These are phyloP conservation scores for Catagonus wagneri DNA, from an alignment of 2,113 vertebrate genomes.

Conservation along the genomic window DNA sequence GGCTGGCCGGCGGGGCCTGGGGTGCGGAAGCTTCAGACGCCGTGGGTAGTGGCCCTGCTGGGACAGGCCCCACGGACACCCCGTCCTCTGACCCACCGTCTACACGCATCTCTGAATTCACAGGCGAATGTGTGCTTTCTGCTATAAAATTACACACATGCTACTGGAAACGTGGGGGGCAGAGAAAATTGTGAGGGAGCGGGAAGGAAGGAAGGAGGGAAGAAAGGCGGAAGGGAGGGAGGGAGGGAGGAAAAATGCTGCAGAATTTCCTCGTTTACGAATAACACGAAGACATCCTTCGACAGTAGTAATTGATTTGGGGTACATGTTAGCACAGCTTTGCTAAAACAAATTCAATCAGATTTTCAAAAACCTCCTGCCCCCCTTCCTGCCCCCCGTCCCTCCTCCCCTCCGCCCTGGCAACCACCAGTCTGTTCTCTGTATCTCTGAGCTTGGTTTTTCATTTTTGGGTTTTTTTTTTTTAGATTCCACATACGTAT, in stretches of 20 bases:
- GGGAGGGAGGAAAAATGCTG: fast-evolving
- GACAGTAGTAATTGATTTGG: too few relatives aligned
- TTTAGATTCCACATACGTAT: neutral
- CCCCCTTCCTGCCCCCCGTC: neutral
- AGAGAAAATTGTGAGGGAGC: fast-evolving
- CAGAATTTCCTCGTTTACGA: fast-evolving
- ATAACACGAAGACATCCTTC: too few relatives aligned
- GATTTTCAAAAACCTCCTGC: too few relatives aligned
- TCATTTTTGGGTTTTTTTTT: too few relatives aligned
- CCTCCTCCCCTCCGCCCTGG: neutral
- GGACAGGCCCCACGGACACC: fast-evolving
- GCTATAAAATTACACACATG: fast-evolving
- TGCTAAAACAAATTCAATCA: too few relatives aligned
- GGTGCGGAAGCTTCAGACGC: neutral
- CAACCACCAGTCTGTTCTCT: neutral
- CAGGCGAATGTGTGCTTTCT: fast-evolving
- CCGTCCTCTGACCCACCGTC: fast-evolving
- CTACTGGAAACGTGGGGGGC: fast-evolving
- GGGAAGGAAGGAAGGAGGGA: neutral
- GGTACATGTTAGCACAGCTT: fast-evolving
- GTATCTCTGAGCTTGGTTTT: neutral
- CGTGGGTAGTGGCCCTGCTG: fast-evolving
- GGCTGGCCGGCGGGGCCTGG: neutral
- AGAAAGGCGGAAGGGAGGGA: too few relatives aligned
- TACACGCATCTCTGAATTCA: neutral